These are phyloP conservation scores for Lutjanus argentimaculatus DNA, from an alignment of 2,797 vertebrate species.

Conservation along the genomic window DNA sequence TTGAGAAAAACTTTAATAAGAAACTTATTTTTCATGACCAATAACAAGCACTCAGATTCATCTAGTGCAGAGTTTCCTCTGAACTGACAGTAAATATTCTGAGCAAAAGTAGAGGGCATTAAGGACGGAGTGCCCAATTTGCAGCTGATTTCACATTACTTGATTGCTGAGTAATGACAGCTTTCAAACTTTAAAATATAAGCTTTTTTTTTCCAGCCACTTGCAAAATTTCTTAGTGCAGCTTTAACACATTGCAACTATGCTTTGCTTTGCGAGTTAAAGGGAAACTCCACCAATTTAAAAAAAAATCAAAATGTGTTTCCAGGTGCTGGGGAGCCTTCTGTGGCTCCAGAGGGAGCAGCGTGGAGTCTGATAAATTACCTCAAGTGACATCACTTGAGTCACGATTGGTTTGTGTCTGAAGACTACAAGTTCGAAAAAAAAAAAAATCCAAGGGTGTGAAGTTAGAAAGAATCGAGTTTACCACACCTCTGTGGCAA, in stretches of 20 bases:
- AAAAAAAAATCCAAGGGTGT: no score
- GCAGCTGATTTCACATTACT: neutral
- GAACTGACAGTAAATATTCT: neutral
- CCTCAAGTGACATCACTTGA: neutral
- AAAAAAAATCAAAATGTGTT: neutral
- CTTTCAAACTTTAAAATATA: neutral
- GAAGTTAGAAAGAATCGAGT: no score
- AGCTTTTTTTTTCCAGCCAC: neutral
- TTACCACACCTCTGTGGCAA: no score
- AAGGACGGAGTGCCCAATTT: neutral
- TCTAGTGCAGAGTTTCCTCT: no score
- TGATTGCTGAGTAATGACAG: neutral
- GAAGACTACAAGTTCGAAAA: neutral
- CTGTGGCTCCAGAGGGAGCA: no score
- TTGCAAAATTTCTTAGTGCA: neutral
- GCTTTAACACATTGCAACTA: neutral
- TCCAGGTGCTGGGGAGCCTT: neutral
- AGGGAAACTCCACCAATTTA: neutral
- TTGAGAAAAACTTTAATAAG: neutral
- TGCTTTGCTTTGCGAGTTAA: no score
- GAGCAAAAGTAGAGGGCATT: neutral
- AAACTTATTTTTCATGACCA: neutral
- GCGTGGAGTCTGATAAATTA: no score
- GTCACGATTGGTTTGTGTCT: neutral
- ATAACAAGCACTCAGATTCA: neutral